Percentiles rank a stretch among this genome's conserved stretches.
Evolutionary conservation across 2,113 vertebrate genomes (phyloP).

Genomic region (Xenus cinereus): DNA sequence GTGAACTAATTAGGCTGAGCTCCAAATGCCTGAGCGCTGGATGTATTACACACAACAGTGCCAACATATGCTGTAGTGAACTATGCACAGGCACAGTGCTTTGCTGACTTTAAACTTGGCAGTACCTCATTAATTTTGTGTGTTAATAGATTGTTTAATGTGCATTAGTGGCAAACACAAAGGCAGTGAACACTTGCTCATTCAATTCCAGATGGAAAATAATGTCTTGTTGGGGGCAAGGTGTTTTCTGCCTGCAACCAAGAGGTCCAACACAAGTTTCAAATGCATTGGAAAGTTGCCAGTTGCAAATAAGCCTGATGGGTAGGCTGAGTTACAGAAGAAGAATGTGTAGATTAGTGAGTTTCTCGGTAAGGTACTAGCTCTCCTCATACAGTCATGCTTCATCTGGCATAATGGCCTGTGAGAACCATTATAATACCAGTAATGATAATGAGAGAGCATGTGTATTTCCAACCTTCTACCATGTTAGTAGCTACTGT

Average conservation of each 20-base stretch:
- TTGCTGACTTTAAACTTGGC: conserved; percentile 17
- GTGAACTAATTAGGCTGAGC: conserved; percentile 49
- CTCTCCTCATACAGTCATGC: not conserved
- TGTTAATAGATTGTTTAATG: conserved; percentile 42
- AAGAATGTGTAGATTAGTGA: not conserved
- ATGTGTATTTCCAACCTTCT: not conserved
- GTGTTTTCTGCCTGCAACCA: not conserved
- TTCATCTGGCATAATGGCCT: not conserved
- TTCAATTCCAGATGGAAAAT: conserved; percentile 6
- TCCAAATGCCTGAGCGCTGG: not conserved
- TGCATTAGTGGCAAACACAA: not conserved
- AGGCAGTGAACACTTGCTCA: not conserved
- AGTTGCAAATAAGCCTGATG: not conserved
- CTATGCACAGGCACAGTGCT: not conserved
- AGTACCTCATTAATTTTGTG: conserved; percentile 31
- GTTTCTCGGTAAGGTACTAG: not conserved
- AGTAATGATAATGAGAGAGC: not conserved
- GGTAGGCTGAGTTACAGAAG: not conserved
- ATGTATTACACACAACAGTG: not conserved
- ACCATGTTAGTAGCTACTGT: not conserved
- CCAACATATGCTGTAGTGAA: not conserved
- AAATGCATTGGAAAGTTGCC: not conserved
- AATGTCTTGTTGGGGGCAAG: conserved; percentile 7
- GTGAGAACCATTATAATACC: not conserved
- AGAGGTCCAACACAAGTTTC: not conserved